These are phyloP conservation scores for Hipposideros armiger DNA, from an alignment of 2,113 vertebrate species.

Conservation along the genomic window DNA sequence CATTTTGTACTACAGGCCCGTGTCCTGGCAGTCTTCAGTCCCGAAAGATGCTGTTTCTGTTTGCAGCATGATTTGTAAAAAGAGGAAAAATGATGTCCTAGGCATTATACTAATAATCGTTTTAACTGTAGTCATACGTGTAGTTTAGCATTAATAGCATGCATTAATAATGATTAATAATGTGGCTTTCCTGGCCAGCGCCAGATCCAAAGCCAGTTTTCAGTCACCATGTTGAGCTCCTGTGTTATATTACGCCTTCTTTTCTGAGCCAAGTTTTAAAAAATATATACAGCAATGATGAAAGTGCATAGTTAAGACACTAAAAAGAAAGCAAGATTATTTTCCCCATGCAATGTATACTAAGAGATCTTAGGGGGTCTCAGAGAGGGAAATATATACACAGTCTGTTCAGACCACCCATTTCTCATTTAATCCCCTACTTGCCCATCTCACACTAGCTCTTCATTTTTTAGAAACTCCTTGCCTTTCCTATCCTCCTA, in stretches of 20 bases:
- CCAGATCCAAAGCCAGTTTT: not conserved
- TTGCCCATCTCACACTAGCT: conserved; percentile 24
- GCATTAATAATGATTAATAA: not conserved
- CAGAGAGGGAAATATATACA: conserved; percentile 58
- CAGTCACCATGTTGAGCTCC: not conserved
- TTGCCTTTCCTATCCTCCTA: not conserved
- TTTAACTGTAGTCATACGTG: not conserved
- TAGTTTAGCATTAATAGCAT: not conserved
- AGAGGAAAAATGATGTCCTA: not conserved
- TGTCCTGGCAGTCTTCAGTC: conserved; percentile 34
- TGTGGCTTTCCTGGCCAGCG: not conserved
- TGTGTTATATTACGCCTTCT: not conserved
- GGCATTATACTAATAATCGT: not conserved
- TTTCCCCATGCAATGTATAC: conserved; percentile 11
- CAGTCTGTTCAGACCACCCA: not conserved
- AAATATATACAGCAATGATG: not conserved
- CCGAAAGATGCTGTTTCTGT: conserved; percentile 71
- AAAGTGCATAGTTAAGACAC: conserved; percentile 16
- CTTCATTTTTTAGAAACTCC: conserved; percentile 45
- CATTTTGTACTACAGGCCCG: conserved; percentile 61
- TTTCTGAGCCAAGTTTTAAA: conserved; percentile 38
- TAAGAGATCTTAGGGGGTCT: not conserved
- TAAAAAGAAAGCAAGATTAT: not conserved
- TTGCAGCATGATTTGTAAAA: conserved; percentile 65
- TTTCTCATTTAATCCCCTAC: conserved; percentile 55